A percentile compares a stretch with the other conserved stretches of the same genome.
These are phyloP conservation scores for Umimayanthus chanpuru DNA, from an alignment of 92 coral and sea anemone species.

Conservation along the genomic window DNA sequence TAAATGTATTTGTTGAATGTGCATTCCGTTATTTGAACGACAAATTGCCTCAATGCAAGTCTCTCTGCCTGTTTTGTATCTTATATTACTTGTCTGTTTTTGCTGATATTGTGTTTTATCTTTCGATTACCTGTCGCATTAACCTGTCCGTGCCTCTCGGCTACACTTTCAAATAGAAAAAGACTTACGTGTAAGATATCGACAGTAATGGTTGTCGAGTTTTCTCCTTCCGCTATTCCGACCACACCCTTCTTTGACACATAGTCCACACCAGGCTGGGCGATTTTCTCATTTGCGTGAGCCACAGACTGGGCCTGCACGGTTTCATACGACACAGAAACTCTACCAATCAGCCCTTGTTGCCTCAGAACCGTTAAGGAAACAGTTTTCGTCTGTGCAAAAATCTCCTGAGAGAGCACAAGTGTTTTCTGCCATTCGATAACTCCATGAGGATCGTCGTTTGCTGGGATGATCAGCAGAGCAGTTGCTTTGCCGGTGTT, in stretches of 20 bases:
- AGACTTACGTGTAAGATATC: constrained; percentile 83
- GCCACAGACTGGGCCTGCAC: constrained; percentile 56
- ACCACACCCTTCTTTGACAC: constrained; percentile 59
- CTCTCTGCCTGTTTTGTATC: not conserved
- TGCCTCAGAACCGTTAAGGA: constrained; percentile 67
- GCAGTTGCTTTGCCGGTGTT: constrained; percentile 83
- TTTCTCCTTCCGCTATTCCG: constrained; percentile 69
- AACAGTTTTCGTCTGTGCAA: constrained; percentile 66
- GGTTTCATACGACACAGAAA: constrained; percentile 75
- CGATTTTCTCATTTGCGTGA: constrained; percentile 72
- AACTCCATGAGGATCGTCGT: constrained; percentile 95
- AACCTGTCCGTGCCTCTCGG: not conserved
- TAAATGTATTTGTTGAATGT: no score
- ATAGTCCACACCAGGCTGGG: constrained; percentile 82
- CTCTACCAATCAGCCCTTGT: constrained; percentile 77
- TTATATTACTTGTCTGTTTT: no score
- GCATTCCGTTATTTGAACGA: no score
- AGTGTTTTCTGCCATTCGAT: constrained; percentile 75
- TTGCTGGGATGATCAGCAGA: constrained; percentile 79
- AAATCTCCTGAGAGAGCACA: constrained; percentile 76
- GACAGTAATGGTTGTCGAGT: constrained; percentile 66
- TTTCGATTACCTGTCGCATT: not conserved
- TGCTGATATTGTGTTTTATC: not conserved
- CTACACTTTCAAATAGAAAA: not conserved
- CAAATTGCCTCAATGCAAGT: not conserved